Conservation (phyloP, 2,888 invertebrate species). For the Drosophila lacicola region DNA sequence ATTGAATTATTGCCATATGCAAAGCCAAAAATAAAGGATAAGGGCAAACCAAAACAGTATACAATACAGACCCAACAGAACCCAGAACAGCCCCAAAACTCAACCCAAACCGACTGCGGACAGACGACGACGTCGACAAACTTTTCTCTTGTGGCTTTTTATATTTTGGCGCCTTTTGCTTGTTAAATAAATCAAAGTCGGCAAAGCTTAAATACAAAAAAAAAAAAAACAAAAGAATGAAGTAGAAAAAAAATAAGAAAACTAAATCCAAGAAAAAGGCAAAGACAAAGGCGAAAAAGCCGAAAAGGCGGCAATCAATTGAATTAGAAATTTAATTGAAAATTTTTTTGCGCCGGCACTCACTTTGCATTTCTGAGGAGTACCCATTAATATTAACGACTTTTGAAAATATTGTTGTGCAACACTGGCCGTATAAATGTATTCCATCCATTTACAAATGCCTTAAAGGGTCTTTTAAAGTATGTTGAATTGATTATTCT, state of each 20-base stretch:
- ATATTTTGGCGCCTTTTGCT: constrained; percentile 59
- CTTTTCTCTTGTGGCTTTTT: constrained; percentile 59
- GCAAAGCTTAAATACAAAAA: constrained; percentile 40
- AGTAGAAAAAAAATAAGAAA: background rate
- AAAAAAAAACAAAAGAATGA: constrained; percentile 8
- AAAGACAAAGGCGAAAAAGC: constrained; percentile 38
- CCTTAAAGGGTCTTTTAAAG: background rate
- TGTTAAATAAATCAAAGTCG: constrained; percentile 75
- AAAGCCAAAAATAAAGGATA: constrained; percentile 63
- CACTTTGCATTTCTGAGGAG: background rate
- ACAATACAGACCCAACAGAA: background rate
- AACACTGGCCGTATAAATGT: background rate
- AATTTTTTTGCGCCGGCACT: constrained; percentile 31
- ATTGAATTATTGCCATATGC: constrained; percentile 80
- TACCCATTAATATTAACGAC: constrained; percentile 15
- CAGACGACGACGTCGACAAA: constrained; percentile 59
- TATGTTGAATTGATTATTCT: too few species aligned
- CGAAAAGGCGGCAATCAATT: constrained; percentile 65
- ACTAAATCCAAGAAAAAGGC: constrained; percentile 14
- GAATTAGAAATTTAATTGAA: constrained; percentile 74
- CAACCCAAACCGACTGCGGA: constrained; percentile 20
- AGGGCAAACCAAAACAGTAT: constrained; percentile 25
- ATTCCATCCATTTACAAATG: background rate
- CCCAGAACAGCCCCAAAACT: constrained; percentile 13
- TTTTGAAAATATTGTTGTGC: background rate